Percentiles rank a stretch among this genome's conserved stretches.
Evolutionary conservation across 2,113 vertebrate genomes (phyloP).

Genomic region (Lophura nycthemera): DNA sequence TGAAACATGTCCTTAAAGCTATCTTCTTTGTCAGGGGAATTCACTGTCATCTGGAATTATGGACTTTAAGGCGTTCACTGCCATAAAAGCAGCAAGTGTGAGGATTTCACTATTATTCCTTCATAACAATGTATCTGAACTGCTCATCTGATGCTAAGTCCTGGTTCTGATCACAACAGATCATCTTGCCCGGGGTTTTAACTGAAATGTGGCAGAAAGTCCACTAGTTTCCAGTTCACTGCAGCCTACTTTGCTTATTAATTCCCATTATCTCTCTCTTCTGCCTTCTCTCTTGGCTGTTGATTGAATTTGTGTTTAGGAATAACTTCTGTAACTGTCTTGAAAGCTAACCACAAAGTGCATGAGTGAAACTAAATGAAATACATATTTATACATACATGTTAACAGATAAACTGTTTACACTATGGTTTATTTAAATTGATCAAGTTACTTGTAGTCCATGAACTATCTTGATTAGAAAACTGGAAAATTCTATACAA

Average conservation of each 20-base stretch:
- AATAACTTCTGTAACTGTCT: conserved; percentile 29
- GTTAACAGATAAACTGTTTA: conserved; percentile 52
- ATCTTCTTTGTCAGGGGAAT: not conserved
- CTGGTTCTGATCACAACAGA: not conserved
- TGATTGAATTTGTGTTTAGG: not conserved
- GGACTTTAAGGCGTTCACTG: not conserved
- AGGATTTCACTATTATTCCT: not conserved
- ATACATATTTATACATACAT: conserved; percentile 14
- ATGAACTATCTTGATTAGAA: conserved; percentile 51
- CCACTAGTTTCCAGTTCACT: not conserved
- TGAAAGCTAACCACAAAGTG: conserved; percentile 21
- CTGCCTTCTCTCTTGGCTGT: not conserved
- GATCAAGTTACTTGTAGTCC: conserved; percentile 41
- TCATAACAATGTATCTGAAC: not conserved
- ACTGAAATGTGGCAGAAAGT: not conserved
- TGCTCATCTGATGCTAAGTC: not conserved
- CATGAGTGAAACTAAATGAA: conserved; percentile 38
- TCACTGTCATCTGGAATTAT: not conserved
- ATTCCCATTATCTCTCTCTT: not conserved
- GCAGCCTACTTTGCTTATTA: not conserved
- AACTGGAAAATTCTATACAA: conserved; percentile 52
- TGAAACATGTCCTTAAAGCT: conserved; percentile 10
- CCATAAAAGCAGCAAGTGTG: not conserved
- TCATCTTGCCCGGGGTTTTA: not conserved
- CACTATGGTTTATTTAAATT: conserved; percentile 57